Conservation (phyloP, 2,113 vertebrate species). For the Petroica traversi region DNA sequence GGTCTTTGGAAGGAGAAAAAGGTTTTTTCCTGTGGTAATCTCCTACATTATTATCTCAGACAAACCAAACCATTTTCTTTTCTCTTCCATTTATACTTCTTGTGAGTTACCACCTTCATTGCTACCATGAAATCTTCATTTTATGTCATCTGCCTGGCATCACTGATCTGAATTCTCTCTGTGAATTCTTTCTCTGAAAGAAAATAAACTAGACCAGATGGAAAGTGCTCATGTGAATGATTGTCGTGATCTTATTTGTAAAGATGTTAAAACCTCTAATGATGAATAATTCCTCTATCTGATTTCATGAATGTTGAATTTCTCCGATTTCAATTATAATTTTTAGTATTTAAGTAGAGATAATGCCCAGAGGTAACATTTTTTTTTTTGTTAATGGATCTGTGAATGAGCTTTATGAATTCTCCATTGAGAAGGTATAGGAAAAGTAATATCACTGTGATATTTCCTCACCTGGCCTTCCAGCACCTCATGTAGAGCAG, state of each 20-base stretch:
- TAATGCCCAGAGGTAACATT: not conserved
- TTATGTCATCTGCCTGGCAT: not conserved
- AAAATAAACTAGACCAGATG: not conserved
- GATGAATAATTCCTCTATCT: not conserved
- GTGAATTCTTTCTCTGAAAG: slow-evolving; percentile 5
- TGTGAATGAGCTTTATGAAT: not conserved
- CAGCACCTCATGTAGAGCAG: not conserved
- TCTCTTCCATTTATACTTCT: not conserved
- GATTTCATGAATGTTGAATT: not conserved
- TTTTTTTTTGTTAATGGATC: not conserved
- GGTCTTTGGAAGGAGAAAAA: not conserved
- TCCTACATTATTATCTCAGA: not conserved
- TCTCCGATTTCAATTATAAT: not conserved
- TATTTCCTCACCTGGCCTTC: not conserved
- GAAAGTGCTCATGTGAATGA: not conserved
- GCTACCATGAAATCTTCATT: not conserved
- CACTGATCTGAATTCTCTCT: not conserved
- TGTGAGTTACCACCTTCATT: not conserved
- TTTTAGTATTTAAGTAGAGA: not conserved
- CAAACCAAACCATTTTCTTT: not conserved
- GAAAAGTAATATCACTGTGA: not conserved
- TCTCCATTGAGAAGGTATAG: not conserved
- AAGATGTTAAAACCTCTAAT: not conserved
- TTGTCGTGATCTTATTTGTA: not conserved
- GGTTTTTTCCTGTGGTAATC: not conserved